These are phyloP conservation scores for Scolanthus callimorphus DNA, from an alignment of 92 coral and sea anemone genomes.

Conservation along the genomic window DNA sequence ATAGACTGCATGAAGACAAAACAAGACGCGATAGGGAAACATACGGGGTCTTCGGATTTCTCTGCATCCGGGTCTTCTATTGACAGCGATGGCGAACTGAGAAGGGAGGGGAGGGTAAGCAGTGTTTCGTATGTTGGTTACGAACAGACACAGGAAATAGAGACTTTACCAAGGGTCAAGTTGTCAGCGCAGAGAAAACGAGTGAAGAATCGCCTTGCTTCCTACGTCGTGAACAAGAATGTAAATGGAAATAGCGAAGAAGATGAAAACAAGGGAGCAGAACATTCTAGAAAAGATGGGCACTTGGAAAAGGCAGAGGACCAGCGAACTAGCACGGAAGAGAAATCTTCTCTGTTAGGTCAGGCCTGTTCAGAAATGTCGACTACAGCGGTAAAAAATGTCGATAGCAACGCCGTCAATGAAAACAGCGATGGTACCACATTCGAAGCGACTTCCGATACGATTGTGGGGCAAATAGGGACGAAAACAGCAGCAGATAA, in stretches of 20 bases:
- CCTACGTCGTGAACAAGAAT: background rate
- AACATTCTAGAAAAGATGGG: background rate
- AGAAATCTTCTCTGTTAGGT: no score
- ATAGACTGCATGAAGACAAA: slow-evolving; percentile 55
- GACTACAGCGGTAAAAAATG: background rate
- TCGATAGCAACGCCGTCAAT: background rate
- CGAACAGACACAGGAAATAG: slow-evolving; percentile 49
- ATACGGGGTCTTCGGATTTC: slow-evolving; percentile 1
- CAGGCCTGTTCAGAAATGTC: no score
- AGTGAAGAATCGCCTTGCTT: background rate
- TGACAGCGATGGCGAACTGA: slow-evolving; percentile 8
- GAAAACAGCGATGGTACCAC: background rate
- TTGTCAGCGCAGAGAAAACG: slow-evolving; percentile 20
- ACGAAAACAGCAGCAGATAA: background rate
- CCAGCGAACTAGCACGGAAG: background rate
- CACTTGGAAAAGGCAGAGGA: background rate
- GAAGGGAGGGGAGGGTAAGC: slow-evolving; percentile 10
- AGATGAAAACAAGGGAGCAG: background rate
- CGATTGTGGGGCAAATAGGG: background rate
- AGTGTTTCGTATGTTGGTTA: slow-evolving; percentile 57
- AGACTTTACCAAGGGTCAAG: slow-evolving; percentile 41
- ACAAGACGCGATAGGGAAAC: background rate
- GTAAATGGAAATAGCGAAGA: background rate
- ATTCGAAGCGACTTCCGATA: background rate
- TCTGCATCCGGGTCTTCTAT: slow-evolving; percentile 29